Percentiles rank a stretch among this genome's conserved stretches.
Conservation (phyloP, 1,140 invertebrate species). For the Hylyphantes graminicola region DNA sequence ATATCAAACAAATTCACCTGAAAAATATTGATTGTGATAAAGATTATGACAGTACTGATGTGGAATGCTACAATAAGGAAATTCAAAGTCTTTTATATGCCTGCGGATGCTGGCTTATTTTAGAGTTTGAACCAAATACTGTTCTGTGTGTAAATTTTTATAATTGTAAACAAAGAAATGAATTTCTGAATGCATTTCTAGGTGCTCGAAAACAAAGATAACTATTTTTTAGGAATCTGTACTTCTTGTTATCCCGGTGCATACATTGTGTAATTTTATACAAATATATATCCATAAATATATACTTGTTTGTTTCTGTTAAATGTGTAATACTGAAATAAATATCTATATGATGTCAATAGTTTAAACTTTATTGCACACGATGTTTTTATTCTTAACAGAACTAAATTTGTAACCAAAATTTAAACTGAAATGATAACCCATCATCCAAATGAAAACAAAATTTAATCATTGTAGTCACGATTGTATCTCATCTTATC, state of each 20-base stretch:
- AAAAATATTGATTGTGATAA: slow-evolving; percentile 32
- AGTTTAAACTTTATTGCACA: no score
- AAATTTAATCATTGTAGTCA: no score
- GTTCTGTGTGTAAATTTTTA: slow-evolving; percentile 47
- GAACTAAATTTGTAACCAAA: no score
- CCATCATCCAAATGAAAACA: no score
- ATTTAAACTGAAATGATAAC: no score
- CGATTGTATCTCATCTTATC: no score
- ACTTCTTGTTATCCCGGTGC: background rate
- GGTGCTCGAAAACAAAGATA: slow-evolving; percentile 47
- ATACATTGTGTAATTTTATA: no score
- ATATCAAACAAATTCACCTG: slow-evolving; percentile 52
- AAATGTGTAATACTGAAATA: no score
- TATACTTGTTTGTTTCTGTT: no score
- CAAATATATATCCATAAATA: no score
- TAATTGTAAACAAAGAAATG: slow-evolving; percentile 39
- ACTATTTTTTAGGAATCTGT: background rate
- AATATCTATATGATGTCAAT: no score
- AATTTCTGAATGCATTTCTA: slow-evolving; percentile 49
- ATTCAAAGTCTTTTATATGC: slow-evolving; percentile 12
- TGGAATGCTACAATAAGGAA: background rate
- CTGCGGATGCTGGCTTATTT: slow-evolving; percentile 43
- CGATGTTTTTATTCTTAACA: no score
- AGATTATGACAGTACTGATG: background rate
- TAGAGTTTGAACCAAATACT: slow-evolving; percentile 44